Base-by-base conservation (phyloP, 2,797 vertebrate genomes). In the Trematomus bernacchii region DNA sequence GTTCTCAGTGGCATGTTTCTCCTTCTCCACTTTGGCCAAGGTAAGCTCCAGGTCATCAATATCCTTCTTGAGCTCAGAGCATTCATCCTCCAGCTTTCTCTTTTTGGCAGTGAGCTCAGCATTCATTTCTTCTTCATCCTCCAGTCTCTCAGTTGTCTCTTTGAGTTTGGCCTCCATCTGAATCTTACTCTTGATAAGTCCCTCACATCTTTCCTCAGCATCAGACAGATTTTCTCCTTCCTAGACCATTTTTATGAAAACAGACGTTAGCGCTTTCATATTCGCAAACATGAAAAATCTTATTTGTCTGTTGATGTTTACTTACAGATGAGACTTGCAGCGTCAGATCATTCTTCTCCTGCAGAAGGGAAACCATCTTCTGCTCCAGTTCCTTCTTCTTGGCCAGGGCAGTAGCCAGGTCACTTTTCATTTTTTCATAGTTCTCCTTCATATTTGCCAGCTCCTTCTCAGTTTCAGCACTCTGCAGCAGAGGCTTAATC, bases 301-400 rank as follows among this genome's bases (percentile, higher is more conserved):
- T 4, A 9, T 5, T 8, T 3, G 0, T 65, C 14, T 18, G 1
- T 33, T 19, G 21, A 47, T 30, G 16, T 52, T 4, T 77, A 90
- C 96, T 94, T 85, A 98, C 97, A 66, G 97, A 86, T 80, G 97
- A 94, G 1, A 97, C 96, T 93, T 97, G 96, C 6, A 97, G 95
- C 67, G 95, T 93, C 67, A 97, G 84, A 37, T 98, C 97, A 52
- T 98, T 98, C 89, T 97, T 98, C 78, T 98, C 97, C 85, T 97
- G 96, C 76, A 95, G 72, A 12, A 97, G 84, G 46, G 94, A 71
- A 16, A 97, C 96, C 96, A 97, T 96, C 90, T 97, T 98, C 85
- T 97, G 96, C 68, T 98, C 97, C 0, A 97, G 86, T 19, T 97
- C 96, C 76, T 97, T 97, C 77, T 95, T 94, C 85, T 95, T 96